Percentiles rank a stretch among this genome's conserved stretches.
These are phyloP conservation scores for Trachurus trachurus DNA, from an alignment of 2,797 vertebrate species.

Conservation along the genomic window DNA sequence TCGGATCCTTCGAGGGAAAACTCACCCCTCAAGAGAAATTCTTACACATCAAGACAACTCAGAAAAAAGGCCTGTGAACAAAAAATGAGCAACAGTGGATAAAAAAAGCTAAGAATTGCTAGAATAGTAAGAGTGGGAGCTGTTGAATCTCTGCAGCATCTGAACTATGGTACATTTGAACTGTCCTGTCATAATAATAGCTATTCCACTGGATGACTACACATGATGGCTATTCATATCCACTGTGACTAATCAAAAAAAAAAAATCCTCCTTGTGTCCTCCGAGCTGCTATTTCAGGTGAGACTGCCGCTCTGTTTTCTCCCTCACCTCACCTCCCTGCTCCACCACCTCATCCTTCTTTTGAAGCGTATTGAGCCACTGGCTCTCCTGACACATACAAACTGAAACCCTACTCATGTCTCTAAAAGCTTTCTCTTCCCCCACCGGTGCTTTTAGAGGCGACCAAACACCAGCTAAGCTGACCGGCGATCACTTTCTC, in stretches of 20 bases:
- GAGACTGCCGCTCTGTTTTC: conserved; percentile 34
- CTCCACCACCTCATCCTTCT: conserved; percentile 25
- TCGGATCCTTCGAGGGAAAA: conserved; percentile 57
- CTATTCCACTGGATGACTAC: conserved; percentile 34
- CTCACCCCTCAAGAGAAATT: conserved; percentile 36
- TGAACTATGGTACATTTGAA: background rate
- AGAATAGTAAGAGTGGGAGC: conserved; percentile 17
- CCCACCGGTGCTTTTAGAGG: conserved; percentile 50
- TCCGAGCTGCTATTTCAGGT: conserved; percentile 58
- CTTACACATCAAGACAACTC: conserved; percentile 1
- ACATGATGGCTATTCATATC: conserved; percentile 44
- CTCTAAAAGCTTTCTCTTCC: conserved; percentile 56
- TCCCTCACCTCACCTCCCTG: conserved; percentile 20
- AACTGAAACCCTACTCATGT: conserved; percentile 54
- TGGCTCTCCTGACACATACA: conserved; percentile 53
- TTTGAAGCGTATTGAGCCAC: conserved; percentile 45
- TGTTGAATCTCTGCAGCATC: conserved; percentile 3
- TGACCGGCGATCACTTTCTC: conserved; percentile 33
- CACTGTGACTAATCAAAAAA: conserved; percentile 39
- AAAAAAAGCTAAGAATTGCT: conserved; percentile 6
- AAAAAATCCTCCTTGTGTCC: conserved; percentile 7
- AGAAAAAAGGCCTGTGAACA: conserved; percentile 19
- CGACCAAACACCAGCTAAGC: conserved; percentile 41
- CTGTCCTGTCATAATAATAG: conserved; percentile 33
- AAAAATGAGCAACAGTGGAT: conserved; percentile 13